Evolutionary conservation across 2,797 vertebrate genomes (phyloP).

Genomic region (Chelidonichthys spinosus): DNA sequence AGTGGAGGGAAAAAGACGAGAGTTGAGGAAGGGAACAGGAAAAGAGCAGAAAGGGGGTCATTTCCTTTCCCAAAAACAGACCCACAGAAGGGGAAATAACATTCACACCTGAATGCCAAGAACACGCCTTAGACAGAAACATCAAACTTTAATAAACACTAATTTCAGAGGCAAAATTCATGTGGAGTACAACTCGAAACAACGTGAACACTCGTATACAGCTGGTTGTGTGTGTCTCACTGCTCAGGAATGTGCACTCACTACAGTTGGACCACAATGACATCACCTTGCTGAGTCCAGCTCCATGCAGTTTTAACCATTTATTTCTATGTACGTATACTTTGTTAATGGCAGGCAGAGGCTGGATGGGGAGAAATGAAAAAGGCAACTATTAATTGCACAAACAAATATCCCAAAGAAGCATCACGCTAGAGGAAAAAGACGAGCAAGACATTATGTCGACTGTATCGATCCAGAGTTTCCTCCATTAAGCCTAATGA

Average conservation of each 20-base stretch:
- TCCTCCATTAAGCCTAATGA: slow-evolving; percentile 57
- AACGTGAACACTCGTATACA: slow-evolving; percentile 47
- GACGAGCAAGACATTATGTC: slow-evolving; percentile 4
- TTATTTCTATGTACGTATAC: slow-evolving; percentile 45
- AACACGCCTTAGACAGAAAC: background rate
- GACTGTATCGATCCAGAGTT: slow-evolving; percentile 36
- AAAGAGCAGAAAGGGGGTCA: slow-evolving; percentile 43
- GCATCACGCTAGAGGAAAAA: slow-evolving; percentile 15
- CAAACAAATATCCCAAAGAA: slow-evolving; percentile 23
- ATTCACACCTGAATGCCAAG: slow-evolving; percentile 25
- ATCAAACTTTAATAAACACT: slow-evolving; percentile 13
- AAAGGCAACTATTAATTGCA: slow-evolving; percentile 30
- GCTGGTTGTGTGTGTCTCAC: slow-evolving; percentile 74
- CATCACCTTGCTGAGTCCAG: slow-evolving; percentile 78
- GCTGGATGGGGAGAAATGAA: slow-evolving; percentile 20
- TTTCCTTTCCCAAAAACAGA: slow-evolving; percentile 44
- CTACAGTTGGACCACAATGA: slow-evolving; percentile 77
- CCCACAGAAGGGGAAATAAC: slow-evolving; percentile 11
- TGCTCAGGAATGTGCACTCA: slow-evolving; percentile 79
- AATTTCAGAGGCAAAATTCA: slow-evolving; percentile 9
- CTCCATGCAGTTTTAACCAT: slow-evolving; percentile 46
- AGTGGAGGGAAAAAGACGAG: slow-evolving; percentile 65
- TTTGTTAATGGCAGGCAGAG: slow-evolving; percentile 28
- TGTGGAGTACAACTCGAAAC: slow-evolving; percentile 34
- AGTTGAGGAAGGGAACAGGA: slow-evolving; percentile 40